These are phyloP conservation scores for Latheticus oryzae DNA, from an alignment of 2,888 invertebrate genomes.

Conservation along the genomic window DNA sequence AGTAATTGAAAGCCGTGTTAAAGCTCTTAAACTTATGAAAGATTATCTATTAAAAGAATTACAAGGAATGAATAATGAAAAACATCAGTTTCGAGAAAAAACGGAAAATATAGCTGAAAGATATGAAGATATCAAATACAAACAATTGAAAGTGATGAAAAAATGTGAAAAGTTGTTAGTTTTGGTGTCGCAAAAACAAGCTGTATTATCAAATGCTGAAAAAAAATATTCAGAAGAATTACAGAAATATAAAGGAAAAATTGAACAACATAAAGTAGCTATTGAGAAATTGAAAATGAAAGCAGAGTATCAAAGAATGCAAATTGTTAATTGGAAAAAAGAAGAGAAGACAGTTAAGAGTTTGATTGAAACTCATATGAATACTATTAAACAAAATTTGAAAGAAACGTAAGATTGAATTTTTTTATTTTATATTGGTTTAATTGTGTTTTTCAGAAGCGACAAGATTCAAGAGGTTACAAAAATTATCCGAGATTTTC, in stretches of 20 bases:
- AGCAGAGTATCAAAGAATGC: constrained; percentile 69
- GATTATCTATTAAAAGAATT: constrained; percentile 76
- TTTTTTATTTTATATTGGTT: constrained; percentile 20
- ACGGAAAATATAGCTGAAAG: constrained; percentile 78
- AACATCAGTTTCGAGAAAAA: constrained; percentile 72
- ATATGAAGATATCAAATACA: constrained; percentile 81
- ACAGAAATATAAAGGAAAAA: constrained; percentile 69
- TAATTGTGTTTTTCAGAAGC: constrained; percentile 68
- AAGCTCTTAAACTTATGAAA: constrained; percentile 72
- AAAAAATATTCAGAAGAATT: constrained; percentile 75
- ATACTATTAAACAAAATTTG: constrained; percentile 76
- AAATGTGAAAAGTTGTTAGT: constrained; percentile 77
- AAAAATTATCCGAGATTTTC: too few species aligned
- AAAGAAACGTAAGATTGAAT: constrained; percentile 74
- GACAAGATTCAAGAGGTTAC: too few species aligned
- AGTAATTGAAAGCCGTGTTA: constrained; percentile 74
- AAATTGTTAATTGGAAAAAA: constrained; percentile 61
- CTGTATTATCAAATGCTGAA: constrained; percentile 76
- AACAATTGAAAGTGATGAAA: constrained; percentile 78
- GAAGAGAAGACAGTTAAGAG: constrained; percentile 71
- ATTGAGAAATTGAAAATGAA: constrained; percentile 72
- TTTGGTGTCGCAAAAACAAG: constrained; percentile 71
- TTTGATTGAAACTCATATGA: constrained; percentile 76
- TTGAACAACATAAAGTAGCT: constrained; percentile 67
- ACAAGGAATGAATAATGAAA: constrained; percentile 70